phyloP scores from a whole-genome alignment of 2,797 vertebrate genomes.

The Amblyopsis hoosieri region DNA sequence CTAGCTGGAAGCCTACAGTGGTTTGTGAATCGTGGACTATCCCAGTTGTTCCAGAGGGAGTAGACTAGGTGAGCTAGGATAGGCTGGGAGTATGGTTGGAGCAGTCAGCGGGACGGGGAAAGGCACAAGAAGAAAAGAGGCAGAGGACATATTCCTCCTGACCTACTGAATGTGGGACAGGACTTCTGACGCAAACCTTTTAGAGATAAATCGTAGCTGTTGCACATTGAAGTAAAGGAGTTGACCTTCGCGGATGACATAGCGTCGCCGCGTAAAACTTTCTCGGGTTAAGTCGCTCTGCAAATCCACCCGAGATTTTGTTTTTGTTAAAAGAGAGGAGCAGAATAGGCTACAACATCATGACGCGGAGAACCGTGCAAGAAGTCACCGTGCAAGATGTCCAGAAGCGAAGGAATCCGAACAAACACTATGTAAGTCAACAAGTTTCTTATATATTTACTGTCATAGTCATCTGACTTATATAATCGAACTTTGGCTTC shows the following conservation, averaged over 20 bases:
- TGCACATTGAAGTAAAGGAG: conserved; percentile 19
- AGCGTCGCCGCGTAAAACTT: conserved; percentile 54
- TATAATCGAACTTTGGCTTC: background rate
- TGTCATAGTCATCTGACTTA: background rate
- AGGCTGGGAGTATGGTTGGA: conserved; percentile 79
- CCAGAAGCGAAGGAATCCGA: conserved; percentile 83
- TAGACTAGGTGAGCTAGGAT: conserved; percentile 80
- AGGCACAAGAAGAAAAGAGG: conserved; percentile 20
- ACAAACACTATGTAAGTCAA: conserved; percentile 83
- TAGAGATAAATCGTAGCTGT: conserved; percentile 34
- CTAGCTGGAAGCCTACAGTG: conserved; percentile 3
- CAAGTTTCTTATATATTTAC: background rate
- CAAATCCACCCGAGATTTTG: conserved; percentile 10
- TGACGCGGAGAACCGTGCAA: conserved; percentile 80
- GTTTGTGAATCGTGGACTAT: conserved; percentile 21
- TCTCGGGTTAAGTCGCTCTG: conserved; percentile 54
- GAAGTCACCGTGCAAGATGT: conserved; percentile 84
- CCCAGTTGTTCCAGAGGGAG: conserved; percentile 55
- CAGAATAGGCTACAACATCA: conserved; percentile 52
- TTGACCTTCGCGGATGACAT: conserved; percentile 56
- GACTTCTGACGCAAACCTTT: conserved; percentile 42
- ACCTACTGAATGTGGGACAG: conserved; percentile 45
- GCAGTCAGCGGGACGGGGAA: conserved; percentile 50
- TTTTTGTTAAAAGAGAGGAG: conserved; percentile 14
- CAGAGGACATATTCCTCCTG: conserved; percentile 19